Conservation (phyloP, 2,888 invertebrate species). For the Caenorhabditis imperialis region DNA sequence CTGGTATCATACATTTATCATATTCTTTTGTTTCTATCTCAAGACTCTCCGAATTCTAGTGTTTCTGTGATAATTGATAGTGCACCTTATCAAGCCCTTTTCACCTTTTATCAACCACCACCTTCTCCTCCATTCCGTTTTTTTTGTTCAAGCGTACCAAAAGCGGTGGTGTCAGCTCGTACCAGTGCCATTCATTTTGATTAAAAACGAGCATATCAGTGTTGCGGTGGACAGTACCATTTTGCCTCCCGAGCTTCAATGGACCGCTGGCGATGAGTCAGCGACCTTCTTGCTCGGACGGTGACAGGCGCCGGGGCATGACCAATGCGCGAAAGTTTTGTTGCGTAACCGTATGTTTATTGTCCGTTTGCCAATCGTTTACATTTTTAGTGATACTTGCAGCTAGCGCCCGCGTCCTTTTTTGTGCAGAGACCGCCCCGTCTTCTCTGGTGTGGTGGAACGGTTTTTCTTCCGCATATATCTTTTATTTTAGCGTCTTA, state of each 20-base stretch:
- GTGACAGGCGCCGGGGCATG: constrained; percentile 47
- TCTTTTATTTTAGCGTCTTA: not conserved
- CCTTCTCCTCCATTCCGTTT: no score
- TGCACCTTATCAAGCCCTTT: no score
- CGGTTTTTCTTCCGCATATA: constrained; percentile 2
- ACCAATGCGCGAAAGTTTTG: constrained; percentile 53
- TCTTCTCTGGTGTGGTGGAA: constrained; percentile 1
- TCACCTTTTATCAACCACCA: no score
- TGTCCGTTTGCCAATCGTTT: constrained; percentile 41
- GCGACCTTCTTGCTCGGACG: constrained; percentile 34
- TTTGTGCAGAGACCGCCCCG: not conserved
- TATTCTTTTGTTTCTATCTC: not conserved
- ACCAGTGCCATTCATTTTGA: constrained; percentile 49
- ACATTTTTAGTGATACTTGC: constrained; percentile 33
- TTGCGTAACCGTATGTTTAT: constrained; percentile 37
- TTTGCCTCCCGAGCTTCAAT: constrained; percentile 47
- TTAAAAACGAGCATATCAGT: constrained; percentile 48
- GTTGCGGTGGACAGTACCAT: constrained; percentile 40
- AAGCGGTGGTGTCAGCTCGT: constrained; percentile 21
- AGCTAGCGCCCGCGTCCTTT: constrained; percentile 2
- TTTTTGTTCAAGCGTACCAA: no score
- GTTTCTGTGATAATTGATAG: not conserved
- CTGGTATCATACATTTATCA: no score
- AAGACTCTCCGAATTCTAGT: not conserved
- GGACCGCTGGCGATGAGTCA: constrained; percentile 41